phyloP scores from a whole-genome alignment of 2,797 vertebrate genomes.

The Australoheros facetus region DNA sequence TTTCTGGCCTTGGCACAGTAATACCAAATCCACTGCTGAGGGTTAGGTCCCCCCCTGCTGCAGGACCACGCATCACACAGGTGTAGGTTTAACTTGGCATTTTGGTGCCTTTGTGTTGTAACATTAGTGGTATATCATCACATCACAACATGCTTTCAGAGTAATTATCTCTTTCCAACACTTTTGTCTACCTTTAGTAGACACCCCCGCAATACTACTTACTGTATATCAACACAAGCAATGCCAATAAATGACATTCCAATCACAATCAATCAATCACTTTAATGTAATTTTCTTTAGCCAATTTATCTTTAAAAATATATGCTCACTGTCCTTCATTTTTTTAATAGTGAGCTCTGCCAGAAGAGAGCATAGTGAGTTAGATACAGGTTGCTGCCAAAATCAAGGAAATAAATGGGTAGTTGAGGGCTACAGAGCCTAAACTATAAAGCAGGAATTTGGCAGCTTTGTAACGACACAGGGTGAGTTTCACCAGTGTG shows the following conservation, averaged over 20 bases:
- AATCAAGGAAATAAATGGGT: conserved; percentile 15
- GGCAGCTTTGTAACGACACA: conserved; percentile 23
- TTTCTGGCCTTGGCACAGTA: conserved; percentile 22
- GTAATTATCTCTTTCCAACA: background rate
- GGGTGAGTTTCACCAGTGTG: conserved; percentile 12
- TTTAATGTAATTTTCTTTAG: background rate
- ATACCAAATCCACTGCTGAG: conserved; percentile 19
- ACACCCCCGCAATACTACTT: background rate
- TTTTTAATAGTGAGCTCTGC: conserved; percentile 24
- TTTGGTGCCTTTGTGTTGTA: background rate
- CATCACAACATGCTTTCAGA: background rate
- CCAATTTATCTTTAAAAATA: background rate
- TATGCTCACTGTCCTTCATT: conserved; percentile 28
- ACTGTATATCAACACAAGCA: background rate
- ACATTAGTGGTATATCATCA: background rate
- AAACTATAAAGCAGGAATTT: conserved; percentile 22
- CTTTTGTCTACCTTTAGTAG: background rate
- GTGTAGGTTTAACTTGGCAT: background rate
- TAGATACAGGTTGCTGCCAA: conserved; percentile 45
- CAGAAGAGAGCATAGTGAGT: conserved; percentile 26
- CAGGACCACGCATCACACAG: background rate
- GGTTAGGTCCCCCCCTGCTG: background rate
- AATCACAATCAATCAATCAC: background rate
- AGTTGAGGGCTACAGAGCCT: conserved; percentile 7
- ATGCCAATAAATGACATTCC: background rate